phyloP scores from a whole-genome alignment of 2,113 vertebrate species.

The Diglossa brunneiventris region DNA sequence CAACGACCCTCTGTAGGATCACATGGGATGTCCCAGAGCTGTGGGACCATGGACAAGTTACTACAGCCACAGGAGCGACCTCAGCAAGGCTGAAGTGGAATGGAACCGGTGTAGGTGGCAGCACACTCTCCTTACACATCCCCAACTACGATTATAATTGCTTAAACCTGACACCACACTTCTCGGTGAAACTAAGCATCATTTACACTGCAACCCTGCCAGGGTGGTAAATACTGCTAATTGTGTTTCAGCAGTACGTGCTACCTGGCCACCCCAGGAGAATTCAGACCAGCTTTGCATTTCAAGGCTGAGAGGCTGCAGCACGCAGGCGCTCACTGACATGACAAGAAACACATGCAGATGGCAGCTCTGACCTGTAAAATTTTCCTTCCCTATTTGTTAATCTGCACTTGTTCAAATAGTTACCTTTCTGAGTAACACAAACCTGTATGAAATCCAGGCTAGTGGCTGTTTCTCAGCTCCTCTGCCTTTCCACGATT shows the following conservation, averaged over 20 bases:
- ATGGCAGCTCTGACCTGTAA: not conserved
- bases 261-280: constrained; percentile 2
- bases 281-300: constrained; percentile 13
- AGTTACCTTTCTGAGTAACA: not conserved
- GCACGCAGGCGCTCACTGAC: fast-evolving
- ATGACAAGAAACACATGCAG: not conserved
- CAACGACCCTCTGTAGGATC: fast-evolving
- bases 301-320: constrained; percentile 26
- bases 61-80: not conserved
- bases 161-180: not conserved
- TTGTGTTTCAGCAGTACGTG: not conserved
- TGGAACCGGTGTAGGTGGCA: fast-evolving
- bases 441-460: not conserved
- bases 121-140: fast-evolving
- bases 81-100: not conserved
- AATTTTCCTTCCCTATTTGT: not conserved
- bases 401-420: not conserved
- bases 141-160: not conserved
- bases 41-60: not conserved
- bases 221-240: constrained; percentile 4
- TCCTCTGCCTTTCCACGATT: not conserved
- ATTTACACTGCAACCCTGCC: constrained; percentile 27
- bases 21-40: not conserved
- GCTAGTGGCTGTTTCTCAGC: not conserved
- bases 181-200: not conserved